These are phyloP conservation scores for Steinernema feltiae DNA, from an alignment of 1,140 invertebrate species.

Conservation along the genomic window DNA sequence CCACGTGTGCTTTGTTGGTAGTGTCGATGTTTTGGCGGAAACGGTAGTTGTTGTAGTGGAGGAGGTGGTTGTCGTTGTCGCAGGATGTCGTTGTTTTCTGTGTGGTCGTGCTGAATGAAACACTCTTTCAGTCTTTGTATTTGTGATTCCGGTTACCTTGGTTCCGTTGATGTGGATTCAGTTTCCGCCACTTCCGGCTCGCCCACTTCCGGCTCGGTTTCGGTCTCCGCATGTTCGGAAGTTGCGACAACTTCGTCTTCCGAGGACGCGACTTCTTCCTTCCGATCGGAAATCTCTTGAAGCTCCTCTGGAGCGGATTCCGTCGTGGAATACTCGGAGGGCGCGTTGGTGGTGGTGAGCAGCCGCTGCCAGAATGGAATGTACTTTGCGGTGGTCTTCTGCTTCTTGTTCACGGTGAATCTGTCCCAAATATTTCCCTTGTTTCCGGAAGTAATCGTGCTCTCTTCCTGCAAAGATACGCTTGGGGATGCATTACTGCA, in stretches of 20 bases:
- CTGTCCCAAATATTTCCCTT: constrained; percentile 40
- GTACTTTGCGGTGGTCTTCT: constrained; percentile 45
- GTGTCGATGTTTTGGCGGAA: background rate
- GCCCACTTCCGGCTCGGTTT: background rate
- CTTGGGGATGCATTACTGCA: background rate
- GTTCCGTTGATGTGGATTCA: background rate
- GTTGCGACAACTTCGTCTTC: constrained; percentile 22
- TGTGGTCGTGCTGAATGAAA: background rate
- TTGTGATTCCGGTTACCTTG: background rate
- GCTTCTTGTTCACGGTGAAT: constrained; percentile 36
- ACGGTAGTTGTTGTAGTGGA: background rate
- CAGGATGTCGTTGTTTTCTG: background rate
- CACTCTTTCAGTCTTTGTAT: background rate
- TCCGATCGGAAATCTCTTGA: constrained; percentile 16
- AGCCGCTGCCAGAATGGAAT: constrained; percentile 53
- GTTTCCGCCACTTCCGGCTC: background rate
- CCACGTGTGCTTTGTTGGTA: constrained; percentile 37
- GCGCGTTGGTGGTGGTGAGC: constrained; percentile 37
- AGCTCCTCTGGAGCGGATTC: constrained; percentile 21
- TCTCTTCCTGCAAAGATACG: constrained; percentile 14
- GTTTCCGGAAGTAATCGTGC: background rate
- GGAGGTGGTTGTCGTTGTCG: background rate
- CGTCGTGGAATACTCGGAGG: constrained; percentile 10
- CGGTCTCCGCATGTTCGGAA: background rate
- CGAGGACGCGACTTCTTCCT: constrained; percentile 23